phyloP scores from a whole-genome alignment of 2,888 invertebrate species.

The Andrena dorsata region DNA sequence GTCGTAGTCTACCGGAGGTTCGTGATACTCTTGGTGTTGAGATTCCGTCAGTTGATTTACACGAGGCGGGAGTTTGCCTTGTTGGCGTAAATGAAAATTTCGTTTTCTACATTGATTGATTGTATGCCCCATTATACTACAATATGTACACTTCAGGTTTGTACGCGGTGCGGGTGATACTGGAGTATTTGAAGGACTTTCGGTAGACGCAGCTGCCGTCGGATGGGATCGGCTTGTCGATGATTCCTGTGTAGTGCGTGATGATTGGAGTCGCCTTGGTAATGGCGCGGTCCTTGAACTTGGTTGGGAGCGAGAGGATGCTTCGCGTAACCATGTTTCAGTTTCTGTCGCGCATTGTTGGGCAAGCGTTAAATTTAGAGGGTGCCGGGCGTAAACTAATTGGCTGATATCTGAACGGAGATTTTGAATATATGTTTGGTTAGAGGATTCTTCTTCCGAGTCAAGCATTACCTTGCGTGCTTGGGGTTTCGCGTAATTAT shows the following conservation, averaged over 20 bases:
- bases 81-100: neutral
- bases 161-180: too few species aligned
- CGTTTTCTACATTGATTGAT: neutral
- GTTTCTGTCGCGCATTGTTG: constrained; percentile 17
- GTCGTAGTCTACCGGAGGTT: too few species aligned
- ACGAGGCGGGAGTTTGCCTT: too few species aligned
- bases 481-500: neutral
- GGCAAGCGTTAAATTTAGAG: neutral
- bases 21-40: too few species aligned
- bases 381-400: neutral
- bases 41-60: too few species aligned
- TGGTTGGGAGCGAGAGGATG: too few species aligned
- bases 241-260: too few species aligned
- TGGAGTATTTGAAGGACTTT: too few species aligned
- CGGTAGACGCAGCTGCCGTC: neutral
- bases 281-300: too few species aligned
- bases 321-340: constrained; percentile 4
- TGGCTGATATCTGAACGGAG: neutral
- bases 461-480: neutral
- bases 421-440: neutral
- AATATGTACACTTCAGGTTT: neutral
- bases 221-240: too few species aligned
- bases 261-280: too few species aligned
- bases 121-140: neutral
- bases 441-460: neutral